A percentile compares a stretch with the other conserved stretches of the same genome.
phyloP scores from a whole-genome alignment of 2,888 invertebrate species.

The Polymixis lichenea region DNA sequence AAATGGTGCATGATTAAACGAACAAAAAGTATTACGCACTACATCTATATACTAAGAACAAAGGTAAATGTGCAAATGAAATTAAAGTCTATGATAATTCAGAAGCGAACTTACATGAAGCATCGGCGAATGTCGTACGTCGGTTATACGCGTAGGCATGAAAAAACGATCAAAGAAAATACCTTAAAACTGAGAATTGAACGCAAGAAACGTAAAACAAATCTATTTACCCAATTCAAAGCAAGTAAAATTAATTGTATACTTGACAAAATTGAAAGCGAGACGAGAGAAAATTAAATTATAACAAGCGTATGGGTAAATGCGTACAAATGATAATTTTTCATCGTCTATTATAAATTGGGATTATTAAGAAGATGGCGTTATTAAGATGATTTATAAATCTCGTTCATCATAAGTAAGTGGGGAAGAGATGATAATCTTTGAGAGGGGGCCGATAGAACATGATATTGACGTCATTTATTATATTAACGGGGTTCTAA shows the following conservation, averaged over 20 bases:
- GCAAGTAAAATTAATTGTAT: constrained; percentile 76
- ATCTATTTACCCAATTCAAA: constrained; percentile 80
- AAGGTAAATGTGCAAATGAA: constrained; percentile 84
- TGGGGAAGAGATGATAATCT: constrained; percentile 47
- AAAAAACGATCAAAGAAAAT: constrained; percentile 86
- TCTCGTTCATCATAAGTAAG: constrained; percentile 54
- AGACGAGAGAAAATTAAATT: constrained; percentile 72
- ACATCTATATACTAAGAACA: constrained; percentile 79
- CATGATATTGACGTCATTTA: constrained; percentile 52
- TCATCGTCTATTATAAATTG: constrained; percentile 58
- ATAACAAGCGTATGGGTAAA: constrained; percentile 78
- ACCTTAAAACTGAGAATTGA: constrained; percentile 85
- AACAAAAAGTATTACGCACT: constrained; percentile 80
- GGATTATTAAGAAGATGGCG: constrained; percentile 45
- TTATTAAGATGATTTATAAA: constrained; percentile 59
- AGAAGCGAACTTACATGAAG: constrained; percentile 89
- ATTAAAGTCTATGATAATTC: constrained; percentile 73
- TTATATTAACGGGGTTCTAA: constrained; percentile 29
- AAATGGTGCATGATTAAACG: constrained; percentile 87
- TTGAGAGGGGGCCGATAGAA: constrained; percentile 41
- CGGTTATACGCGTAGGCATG: constrained; percentile 86
- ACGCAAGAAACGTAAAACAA: constrained; percentile 80
- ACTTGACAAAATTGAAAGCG: constrained; percentile 77
- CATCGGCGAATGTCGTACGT: constrained; percentile 84
- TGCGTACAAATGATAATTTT: constrained; percentile 66